Evolutionary conservation across 2,888 invertebrate genomes (phyloP).

Genomic region (Timandra comae): DNA sequence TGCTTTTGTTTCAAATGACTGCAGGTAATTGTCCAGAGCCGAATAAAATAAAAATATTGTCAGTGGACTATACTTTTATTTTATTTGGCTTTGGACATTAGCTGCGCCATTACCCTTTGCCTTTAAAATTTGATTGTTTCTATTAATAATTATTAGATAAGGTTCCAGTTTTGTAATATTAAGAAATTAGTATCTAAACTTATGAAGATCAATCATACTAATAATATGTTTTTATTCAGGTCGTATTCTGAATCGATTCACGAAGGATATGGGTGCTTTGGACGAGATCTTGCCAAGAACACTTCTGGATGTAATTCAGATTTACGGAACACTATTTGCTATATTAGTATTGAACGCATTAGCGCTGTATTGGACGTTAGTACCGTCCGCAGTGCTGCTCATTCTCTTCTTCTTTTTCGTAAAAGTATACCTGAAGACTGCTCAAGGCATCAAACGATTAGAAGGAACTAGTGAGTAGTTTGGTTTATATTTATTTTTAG

Average conservation of each 20-base stretch:
- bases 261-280: constrained; percentile 89
- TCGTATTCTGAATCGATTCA: constrained; percentile 85
- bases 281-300: constrained; percentile 86
- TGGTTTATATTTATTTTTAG: too few relatives aligned
- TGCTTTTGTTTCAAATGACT: too few relatives aligned
- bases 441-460: constrained; percentile 81
- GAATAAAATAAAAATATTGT: too few relatives aligned
- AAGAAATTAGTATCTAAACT: too few relatives aligned
- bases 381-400: constrained; percentile 76
- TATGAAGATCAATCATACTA: too few relatives aligned
- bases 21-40: too few relatives aligned
- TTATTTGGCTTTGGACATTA: too few relatives aligned
- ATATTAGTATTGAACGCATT: constrained; percentile 79
- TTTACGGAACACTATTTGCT: constrained; percentile 65
- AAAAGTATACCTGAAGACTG: constrained; percentile 80
- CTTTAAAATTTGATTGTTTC: too few relatives aligned
- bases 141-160: too few relatives aligned
- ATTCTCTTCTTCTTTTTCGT: constrained; percentile 77
- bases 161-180: too few relatives aligned
- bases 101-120: too few relatives aligned
- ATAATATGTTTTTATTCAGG: constrained; percentile 51
- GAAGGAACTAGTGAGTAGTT: constrained; percentile 79
- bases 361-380: constrained; percentile 76
- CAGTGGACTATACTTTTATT: too few relatives aligned
- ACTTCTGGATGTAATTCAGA: constrained; percentile 80